phyloP scores from a whole-genome alignment of 2,113 vertebrate genomes.

The Lethenteron camtschaticum region DNA sequence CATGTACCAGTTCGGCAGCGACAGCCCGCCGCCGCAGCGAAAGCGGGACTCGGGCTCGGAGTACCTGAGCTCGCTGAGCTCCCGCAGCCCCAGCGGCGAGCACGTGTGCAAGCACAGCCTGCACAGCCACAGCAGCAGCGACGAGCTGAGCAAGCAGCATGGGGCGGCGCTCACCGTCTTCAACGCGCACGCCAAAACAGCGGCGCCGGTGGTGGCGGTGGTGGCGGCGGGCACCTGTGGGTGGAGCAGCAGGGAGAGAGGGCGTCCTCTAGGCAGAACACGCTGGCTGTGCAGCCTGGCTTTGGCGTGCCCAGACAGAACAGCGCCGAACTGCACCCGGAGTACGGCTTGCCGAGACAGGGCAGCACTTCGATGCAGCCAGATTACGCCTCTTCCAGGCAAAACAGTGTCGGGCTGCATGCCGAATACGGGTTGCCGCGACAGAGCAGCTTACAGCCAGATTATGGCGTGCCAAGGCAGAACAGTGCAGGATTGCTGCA shows the following conservation, averaged over 20 bases:
- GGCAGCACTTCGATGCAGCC: not conserved
- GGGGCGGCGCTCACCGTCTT: too few relatives aligned
- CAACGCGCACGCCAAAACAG: too few relatives aligned
- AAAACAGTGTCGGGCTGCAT: too few relatives aligned
- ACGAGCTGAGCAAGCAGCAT: slow-evolving; percentile 23
- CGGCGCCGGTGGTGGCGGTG: too few relatives aligned
- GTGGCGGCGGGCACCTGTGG: too few relatives aligned
- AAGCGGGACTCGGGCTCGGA: slow-evolving; percentile 62
- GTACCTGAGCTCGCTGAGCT: slow-evolving; percentile 69
- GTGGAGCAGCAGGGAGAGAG: too few relatives aligned
- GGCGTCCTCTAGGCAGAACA: too few relatives aligned
- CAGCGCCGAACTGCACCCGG: not conserved
- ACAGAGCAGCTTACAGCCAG: too few relatives aligned
- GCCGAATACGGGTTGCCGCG: too few relatives aligned
- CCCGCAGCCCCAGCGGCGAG: slow-evolving; percentile 49
- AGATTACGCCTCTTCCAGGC: too few relatives aligned
- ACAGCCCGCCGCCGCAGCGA: slow-evolving; percentile 20
- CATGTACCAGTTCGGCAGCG: slow-evolving; percentile 64
- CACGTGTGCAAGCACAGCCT: slow-evolving; percentile 64
- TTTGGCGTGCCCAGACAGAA: slow-evolving; percentile 3
- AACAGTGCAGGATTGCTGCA: too few relatives aligned
- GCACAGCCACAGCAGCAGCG: slow-evolving; percentile 48
- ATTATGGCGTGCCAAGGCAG: too few relatives aligned
- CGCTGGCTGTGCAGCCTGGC: not conserved
- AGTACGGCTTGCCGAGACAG: slow-evolving; percentile 3